Evolutionary conservation across 2,888 invertebrate species (phyloP), one percentile per base, ranked within the genome.

Genomic region (Meganola albula): DNA sequence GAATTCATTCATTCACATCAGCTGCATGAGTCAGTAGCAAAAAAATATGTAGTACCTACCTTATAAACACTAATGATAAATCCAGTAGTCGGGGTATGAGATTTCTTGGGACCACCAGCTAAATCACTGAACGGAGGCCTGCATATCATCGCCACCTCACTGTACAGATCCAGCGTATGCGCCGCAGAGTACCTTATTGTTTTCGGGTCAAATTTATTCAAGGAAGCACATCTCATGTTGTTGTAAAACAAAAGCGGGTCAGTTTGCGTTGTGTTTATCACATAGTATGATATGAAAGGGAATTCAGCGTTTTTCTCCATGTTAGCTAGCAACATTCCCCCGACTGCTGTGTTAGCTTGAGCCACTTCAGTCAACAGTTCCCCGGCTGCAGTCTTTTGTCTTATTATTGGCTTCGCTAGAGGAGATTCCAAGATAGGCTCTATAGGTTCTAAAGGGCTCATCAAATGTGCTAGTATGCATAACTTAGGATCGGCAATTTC

Each of bases 21-120:
- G n/a, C n/a, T n/a, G n/a, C n/a, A n/a, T n/a, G n/a, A n/a, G n/a
- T n/a, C n/a, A n/a, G n/a, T n/a, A n/a, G n/a, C n/a, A n/a, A n/a
- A n/a, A n/a, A n/a, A n/a, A n/a, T n/a, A n/a, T n/a, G n/a, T n/a
- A n/a, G n/a, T n/a, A 24, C 9, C 12, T 47, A 53, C 90, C 88
- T 95, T 95, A 80, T 95, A 97, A 60, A 97, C 95, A 57, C 95
- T 95, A 53, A 97, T 93, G 66, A 97, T 95, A 71, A 94, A 97
- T 27, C 96, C 97, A 12, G 96, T 96, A 44, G 92, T 88, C 38
- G 93, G 88, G 34, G 93, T 92, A 62, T 92, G 93, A 4, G 92
- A 91, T 66, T 93, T 92, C 70, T 93, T 91, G 31, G 92, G 89
- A 40, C 91, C 90, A 28, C 92, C 92, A 34, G 91, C 91, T 27